Evolutionary conservation across 2,113 vertebrate species (phyloP).

Genomic region (Entelurus aequoreus): DNA sequence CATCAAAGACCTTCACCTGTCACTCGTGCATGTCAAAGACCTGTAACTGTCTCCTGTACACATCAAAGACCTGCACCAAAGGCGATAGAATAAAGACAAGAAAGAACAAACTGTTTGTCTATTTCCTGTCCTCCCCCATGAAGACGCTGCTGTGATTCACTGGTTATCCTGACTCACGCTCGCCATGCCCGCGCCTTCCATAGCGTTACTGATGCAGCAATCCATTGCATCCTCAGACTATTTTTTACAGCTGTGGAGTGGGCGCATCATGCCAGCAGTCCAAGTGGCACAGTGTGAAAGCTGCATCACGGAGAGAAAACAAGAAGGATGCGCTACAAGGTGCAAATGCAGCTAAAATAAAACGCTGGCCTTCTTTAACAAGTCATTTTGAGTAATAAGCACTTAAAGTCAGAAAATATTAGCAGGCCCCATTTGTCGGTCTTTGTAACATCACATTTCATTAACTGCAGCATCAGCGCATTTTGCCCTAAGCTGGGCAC

Average conservation of each 20-base stretch:
- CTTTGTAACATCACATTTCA: slow-evolving; percentile 7
- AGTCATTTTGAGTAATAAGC: slow-evolving; percentile 8
- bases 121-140: slow-evolving; percentile 18
- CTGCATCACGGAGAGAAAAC: neutral
- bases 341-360: slow-evolving; percentile 4
- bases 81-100: neutral
- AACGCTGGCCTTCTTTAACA: neutral
- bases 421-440: neutral
- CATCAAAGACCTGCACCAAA: too few species aligned
- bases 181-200: slow-evolving; percentile 30
- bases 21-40: too few species aligned
- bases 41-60: too few species aligned
- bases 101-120: slow-evolving; percentile 15
- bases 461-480: too few species aligned
- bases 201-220: slow-evolving; percentile 44
- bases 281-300: slow-evolving; percentile 11
- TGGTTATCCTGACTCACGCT: slow-evolving; percentile 41
- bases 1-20: too few species aligned
- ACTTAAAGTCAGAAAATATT: slow-evolving; percentile 26
- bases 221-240: slow-evolving; percentile 46
- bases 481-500: too few species aligned
- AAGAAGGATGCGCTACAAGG: neutral
- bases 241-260: slow-evolving; percentile 42
- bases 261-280: slow-evolving; percentile 11
- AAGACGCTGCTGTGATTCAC: slow-evolving; percentile 33